Evolutionary conservation across 1,140 invertebrate genomes (phyloP).

Genomic region (Triops cancriformis): DNA sequence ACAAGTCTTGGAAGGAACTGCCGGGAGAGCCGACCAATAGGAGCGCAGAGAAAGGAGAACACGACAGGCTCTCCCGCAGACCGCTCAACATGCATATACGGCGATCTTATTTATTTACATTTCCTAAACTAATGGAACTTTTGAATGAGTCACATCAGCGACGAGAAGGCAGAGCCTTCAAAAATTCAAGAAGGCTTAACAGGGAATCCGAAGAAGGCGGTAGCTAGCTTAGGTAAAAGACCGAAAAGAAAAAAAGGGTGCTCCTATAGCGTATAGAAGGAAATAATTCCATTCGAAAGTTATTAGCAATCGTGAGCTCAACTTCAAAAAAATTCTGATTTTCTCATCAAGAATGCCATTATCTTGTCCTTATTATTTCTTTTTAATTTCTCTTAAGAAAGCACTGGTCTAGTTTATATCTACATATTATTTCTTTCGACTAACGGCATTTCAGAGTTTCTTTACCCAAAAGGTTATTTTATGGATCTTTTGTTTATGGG

Average conservation of each 20-base stretch:
- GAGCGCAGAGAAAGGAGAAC: neutral
- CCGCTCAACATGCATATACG: neutral
- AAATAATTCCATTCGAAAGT: neutral
- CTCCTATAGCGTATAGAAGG: neutral
- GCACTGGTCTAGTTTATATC: neutral
- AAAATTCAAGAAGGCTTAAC: neutral
- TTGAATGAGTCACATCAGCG: neutral
- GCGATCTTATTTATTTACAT: conserved; percentile 9
- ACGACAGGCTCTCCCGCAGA: neutral
- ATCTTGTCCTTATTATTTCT: neutral
- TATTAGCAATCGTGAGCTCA: neutral
- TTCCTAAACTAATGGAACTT: neutral
- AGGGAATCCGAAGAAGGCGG: neutral
- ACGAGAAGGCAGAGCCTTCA: neutral
- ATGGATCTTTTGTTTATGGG: neutral
- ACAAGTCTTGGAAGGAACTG: neutral
- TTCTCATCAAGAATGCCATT: conserved; percentile 4
- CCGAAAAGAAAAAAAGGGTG: neutral
- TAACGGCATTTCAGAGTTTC: neutral
- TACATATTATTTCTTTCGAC: neutral
- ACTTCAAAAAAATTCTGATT: neutral
- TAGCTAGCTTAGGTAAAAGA: neutral
- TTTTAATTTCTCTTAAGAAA: neutral
- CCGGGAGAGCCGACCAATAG: neutral
- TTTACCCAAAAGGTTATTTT: neutral